phyloP scores from a whole-genome alignment of 2,888 invertebrate genomes.

The Acrobasis suavella region DNA sequence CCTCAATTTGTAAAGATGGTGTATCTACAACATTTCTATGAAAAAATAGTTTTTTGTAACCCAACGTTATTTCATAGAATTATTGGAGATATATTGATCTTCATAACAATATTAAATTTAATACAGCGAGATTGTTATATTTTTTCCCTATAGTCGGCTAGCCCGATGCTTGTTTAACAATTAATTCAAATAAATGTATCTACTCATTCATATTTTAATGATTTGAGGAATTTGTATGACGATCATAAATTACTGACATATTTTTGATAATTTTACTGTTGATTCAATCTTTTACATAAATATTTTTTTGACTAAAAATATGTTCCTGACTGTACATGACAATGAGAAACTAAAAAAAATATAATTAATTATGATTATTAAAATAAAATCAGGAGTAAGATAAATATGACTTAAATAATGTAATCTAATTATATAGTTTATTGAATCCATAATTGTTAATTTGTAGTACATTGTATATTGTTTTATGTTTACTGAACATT shows the following conservation, averaged over 20 bases:
- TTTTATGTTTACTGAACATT: conserved; percentile 17
- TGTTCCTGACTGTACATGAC: conserved; percentile 14
- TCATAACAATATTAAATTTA: too few relatives aligned
- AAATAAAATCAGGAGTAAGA: not conserved
- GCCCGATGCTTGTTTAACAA: not conserved
- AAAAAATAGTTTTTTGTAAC: not conserved
- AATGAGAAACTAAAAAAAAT: not conserved
- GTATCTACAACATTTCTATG: not conserved
- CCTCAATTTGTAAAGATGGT: not conserved
- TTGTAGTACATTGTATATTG: conserved; percentile 17
- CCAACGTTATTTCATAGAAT: not conserved
- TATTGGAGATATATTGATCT: too few relatives aligned
- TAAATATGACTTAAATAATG: not conserved
- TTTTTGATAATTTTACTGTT: not conserved
- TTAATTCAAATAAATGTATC: not conserved
- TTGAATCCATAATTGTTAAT: conserved; percentile 1
- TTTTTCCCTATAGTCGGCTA: conserved; percentile 10
- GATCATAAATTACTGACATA: not conserved
- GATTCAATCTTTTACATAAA: not conserved
- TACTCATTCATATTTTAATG: not conserved
- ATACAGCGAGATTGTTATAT: not conserved
- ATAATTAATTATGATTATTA: not conserved
- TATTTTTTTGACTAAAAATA: not conserved
- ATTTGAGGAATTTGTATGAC: not conserved
- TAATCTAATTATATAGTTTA: not conserved